Percentiles rank a stretch among this genome's conserved stretches.
These are phyloP conservation scores for Ptilonorhynchus violaceus DNA, from an alignment of 2,113 vertebrate species.

Conservation along the genomic window DNA sequence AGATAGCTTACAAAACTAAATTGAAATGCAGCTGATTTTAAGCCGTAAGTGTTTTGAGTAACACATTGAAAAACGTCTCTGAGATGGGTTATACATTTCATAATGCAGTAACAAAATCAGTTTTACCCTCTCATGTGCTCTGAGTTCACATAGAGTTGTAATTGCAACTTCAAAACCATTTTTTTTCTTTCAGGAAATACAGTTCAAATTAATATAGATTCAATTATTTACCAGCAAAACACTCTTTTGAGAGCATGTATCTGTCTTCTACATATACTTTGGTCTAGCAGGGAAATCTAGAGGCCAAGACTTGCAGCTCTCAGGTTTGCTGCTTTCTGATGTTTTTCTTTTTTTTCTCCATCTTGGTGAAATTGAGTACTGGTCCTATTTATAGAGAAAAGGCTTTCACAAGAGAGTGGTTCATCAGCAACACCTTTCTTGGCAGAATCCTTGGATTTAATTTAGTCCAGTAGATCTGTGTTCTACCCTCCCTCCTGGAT, in stretches of 20 bases:
- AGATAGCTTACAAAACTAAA: neutral
- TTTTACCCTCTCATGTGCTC: neutral
- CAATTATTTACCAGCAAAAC: neutral
- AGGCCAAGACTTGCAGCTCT: neutral
- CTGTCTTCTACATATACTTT: neutral
- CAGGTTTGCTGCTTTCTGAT: neutral
- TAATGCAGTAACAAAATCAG: neutral
- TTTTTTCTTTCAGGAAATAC: neutral
- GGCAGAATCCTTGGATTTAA: neutral
- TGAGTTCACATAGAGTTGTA: neutral
- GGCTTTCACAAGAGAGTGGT: neutral
- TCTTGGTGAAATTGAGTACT: neutral
- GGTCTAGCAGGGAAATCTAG: neutral
- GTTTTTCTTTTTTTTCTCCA: neutral
- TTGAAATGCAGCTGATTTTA: neutral
- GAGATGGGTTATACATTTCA: neutral
- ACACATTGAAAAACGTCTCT: neutral
- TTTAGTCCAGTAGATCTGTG: neutral
- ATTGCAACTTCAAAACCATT: neutral
- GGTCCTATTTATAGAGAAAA: neutral
- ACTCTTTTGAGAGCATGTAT: neutral
- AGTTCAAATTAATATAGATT: neutral
- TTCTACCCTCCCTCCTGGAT: neutral
- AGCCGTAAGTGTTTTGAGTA: neutral
- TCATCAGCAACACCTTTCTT: neutral